These are phyloP conservation scores for Dendrolimus kikuchii DNA, from an alignment of 1,140 invertebrate genomes.

Conservation along the genomic window DNA sequence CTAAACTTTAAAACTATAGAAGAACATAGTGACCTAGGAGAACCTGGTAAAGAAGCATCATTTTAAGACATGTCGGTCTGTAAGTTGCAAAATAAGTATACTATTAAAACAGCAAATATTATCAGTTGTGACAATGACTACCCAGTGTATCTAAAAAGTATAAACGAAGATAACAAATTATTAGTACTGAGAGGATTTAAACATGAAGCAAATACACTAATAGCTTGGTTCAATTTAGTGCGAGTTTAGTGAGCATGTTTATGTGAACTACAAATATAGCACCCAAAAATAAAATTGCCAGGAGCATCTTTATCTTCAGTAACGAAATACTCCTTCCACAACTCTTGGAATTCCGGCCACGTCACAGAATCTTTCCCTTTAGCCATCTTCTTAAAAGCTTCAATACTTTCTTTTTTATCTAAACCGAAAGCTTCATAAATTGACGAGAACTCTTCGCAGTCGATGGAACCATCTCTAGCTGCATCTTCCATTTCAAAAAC, in stretches of 20 bases:
- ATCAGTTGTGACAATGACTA: too few relatives aligned
- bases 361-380: slow-evolving; percentile 77
- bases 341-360: slow-evolving; percentile 79
- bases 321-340: slow-evolving; percentile 86
- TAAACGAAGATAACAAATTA: too few relatives aligned
- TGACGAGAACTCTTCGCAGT: slow-evolving; percentile 82
- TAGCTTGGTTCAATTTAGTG: neutral
- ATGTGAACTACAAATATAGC: slow-evolving; percentile 4
- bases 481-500: slow-evolving; percentile 89
- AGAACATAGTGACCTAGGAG: too few relatives aligned
- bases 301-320: slow-evolving; percentile 80
- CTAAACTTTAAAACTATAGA: too few relatives aligned
- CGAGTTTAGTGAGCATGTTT: neutral
- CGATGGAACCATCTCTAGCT: slow-evolving; percentile 84
- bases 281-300: slow-evolving; percentile 83
- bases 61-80: too few relatives aligned
- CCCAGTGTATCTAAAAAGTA: too few relatives aligned
- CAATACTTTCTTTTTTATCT: slow-evolving; percentile 76
- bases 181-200: too few relatives aligned
- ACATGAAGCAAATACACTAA: too few relatives aligned
- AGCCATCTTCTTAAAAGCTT: slow-evolving; percentile 82
- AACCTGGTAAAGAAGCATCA: too few relatives aligned
- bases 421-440: slow-evolving; percentile 83
- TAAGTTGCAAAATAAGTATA: too few relatives aligned
- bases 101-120: too few relatives aligned